Evolutionary conservation across 2,113 vertebrate genomes (phyloP).

Genomic region (Rhipidura dahli): DNA sequence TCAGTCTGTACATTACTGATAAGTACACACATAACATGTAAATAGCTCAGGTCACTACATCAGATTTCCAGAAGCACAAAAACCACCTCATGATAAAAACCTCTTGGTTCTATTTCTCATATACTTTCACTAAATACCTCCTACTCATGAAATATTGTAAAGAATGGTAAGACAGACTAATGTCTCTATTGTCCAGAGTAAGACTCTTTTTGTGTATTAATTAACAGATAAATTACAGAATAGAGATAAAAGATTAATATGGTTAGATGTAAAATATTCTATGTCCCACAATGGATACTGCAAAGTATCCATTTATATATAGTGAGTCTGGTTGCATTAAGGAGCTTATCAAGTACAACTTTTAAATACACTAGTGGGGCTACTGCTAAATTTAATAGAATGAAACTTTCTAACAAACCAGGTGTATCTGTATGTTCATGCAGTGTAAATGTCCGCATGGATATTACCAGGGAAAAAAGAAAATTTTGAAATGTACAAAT

Average conservation of each 20-base stretch:
- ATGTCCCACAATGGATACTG: background rate
- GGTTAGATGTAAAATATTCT: background rate
- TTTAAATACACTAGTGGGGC: background rate
- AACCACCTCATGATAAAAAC: background rate
- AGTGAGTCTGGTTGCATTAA: background rate
- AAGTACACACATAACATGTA: background rate
- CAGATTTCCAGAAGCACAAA: background rate
- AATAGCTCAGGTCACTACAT: background rate
- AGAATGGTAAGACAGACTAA: background rate
- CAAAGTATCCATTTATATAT: background rate
- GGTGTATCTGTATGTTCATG: accelerated
- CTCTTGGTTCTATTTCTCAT: background rate
- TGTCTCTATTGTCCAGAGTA: background rate
- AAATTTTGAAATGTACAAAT: background rate
- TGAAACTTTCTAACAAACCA: background rate
- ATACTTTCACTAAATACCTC: background rate
- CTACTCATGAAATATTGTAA: background rate
- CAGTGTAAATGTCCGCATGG: background rate
- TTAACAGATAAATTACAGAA: background rate
- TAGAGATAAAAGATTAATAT: background rate
- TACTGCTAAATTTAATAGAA: background rate
- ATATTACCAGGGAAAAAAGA: background rate
- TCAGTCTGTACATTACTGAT: background rate
- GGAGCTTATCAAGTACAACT: background rate
- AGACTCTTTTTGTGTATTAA: background rate